phyloP scores from a whole-genome alignment of 2,797 vertebrate genomes.

The Hippopotamyrus pictus region DNA sequence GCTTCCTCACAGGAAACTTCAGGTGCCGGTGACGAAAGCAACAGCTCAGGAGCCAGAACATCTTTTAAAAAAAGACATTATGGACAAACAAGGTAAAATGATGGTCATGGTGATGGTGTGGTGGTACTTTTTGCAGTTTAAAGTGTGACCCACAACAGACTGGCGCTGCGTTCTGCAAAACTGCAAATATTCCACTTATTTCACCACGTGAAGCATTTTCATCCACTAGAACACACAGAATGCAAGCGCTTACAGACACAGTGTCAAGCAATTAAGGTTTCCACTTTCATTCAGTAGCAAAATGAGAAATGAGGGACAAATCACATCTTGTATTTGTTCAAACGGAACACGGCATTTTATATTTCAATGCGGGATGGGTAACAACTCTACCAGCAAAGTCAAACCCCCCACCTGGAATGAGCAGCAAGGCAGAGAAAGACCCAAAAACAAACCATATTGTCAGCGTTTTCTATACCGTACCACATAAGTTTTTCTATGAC shows the following conservation, averaged over 20 bases:
- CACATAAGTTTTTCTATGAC: not conserved
- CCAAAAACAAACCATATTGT: not conserved
- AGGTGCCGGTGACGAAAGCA: not conserved
- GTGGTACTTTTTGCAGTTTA: not conserved
- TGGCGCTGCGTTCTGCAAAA: not conserved
- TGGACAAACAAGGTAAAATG: not conserved
- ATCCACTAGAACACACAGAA: not conserved
- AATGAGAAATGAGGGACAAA: not conserved
- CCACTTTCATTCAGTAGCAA: not conserved
- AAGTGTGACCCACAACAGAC: not conserved
- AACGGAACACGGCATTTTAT: not conserved
- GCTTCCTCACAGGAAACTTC: not conserved
- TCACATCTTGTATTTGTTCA: not conserved
- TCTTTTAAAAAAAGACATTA: not conserved
- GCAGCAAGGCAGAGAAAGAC: not conserved
- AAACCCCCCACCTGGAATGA: not conserved
- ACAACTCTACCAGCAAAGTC: not conserved
- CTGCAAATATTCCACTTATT: not conserved
- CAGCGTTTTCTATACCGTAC: not conserved
- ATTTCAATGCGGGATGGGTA: not conserved
- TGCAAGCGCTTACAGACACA: not conserved
- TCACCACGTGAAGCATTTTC: not conserved
- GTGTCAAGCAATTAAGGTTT: not conserved
- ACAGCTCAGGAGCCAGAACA: not conserved
- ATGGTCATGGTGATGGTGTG: not conserved